Evolutionary conservation across 1,140 invertebrate species (phyloP), one percentile per base, ranked within the genome.

Genomic region (Drosophila melanica): DNA sequence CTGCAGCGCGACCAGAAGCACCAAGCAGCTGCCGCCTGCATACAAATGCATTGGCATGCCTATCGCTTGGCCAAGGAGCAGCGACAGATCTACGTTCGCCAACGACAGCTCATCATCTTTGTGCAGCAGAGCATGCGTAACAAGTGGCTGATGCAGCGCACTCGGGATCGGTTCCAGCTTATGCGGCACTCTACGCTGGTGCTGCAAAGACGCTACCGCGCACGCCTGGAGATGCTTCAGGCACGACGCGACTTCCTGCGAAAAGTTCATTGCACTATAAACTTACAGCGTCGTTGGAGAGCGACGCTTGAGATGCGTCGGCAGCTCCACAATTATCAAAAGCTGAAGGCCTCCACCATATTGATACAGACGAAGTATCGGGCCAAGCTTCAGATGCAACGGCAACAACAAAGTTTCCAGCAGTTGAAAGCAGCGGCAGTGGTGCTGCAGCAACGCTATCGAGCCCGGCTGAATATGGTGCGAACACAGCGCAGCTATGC

Each of bases 191-290:
- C 92, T 6, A 81, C 86, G 0, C 62, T 93, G 0, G 69, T 68
- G 3, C 75, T 95, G 12, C 94, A 94, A 64, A 92, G 92, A 42
- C 72, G 72, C 20, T 94, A 92, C 77, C 92, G 93, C 79, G 92
- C 92, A 8, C 79, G 77, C 33, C 90, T 90, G 44, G 11, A 71
- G 12, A 71, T 70, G 63, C 68, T 75, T 10, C 27, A 54, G 23
- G 20, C 51, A 12, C 55, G 51, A 0, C 12, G 33, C 2, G 41
- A 74, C 16, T 93, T 89, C 62, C 11, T 90, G 4, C n/a, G 30
- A 7, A 41, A 66, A 1, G 66, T 70, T 23, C n/a, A 18, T 0
- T 30, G 48, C 14, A 47, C 44, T 2, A 7, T 71, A 3, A 44
- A 12, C 4, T 9, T 82, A 4, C 94, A 94, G 62, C 91, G 90